phyloP scores from a whole-genome alignment of 2,113 vertebrate genomes.

The Siniperca chuatsi region DNA sequence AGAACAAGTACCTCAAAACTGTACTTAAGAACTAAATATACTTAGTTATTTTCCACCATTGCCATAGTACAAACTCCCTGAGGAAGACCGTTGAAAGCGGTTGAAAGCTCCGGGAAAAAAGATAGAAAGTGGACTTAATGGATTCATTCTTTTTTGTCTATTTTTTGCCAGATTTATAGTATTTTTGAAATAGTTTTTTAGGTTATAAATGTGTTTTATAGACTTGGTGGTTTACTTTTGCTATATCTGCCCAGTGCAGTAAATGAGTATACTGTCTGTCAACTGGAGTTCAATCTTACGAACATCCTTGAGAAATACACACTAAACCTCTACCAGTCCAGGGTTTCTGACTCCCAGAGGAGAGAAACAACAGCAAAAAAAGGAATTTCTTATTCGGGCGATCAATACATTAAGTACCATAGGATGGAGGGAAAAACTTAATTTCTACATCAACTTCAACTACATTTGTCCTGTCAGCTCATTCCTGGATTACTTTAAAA shows the following conservation, averaged over 20 bases:
- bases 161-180: not conserved
- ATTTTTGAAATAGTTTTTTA: not conserved
- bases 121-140: too few species aligned
- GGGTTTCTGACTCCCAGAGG: not conserved
- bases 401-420: conserved; percentile 11
- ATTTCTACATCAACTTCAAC: too few species aligned
- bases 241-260: not conserved
- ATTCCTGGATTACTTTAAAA: conserved; percentile 34
- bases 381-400: not conserved
- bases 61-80: not conserved
- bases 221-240: not conserved
- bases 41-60: not conserved
- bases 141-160: too few species aligned
- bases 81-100: not conserved
- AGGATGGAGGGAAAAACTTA: not conserved
- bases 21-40: not conserved
- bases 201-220: not conserved
- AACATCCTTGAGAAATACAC: not conserved
- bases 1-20: not conserved
- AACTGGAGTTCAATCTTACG: not conserved
- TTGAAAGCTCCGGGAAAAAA: not conserved
- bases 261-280: not conserved
- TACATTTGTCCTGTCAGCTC: conserved; percentile 22
- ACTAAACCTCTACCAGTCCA: not conserved
- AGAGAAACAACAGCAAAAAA: not conserved